Evolutionary conservation across 1,140 invertebrate genomes (phyloP).

Genomic region (Drosophila micromelanica): DNA sequence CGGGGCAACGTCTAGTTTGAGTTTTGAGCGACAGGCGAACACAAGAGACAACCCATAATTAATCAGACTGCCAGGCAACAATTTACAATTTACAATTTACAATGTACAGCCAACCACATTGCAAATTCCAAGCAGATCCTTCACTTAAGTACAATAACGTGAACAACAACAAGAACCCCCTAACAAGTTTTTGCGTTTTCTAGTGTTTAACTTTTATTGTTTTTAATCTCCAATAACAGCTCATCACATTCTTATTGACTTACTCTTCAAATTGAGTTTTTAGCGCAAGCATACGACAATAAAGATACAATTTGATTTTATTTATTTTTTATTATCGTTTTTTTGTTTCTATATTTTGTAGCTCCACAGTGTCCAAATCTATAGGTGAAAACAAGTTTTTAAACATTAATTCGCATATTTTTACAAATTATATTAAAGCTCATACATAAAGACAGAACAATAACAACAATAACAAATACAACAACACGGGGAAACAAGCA

Average conservation of each 20-base stretch:
- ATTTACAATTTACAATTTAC: slow-evolving; percentile 44
- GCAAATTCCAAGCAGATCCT: slow-evolving; percentile 67
- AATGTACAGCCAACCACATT: slow-evolving; percentile 54
- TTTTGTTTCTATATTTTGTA: background rate
- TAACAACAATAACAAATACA: slow-evolving; percentile 28
- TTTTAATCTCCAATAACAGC: background rate
- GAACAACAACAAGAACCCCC: slow-evolving; percentile 8
- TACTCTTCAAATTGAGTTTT: slow-evolving; percentile 14
- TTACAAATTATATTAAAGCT: slow-evolving; percentile 80
- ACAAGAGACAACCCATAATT: slow-evolving; percentile 76
- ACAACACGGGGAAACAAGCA: slow-evolving; percentile 30
- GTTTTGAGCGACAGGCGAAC: slow-evolving; percentile 74
- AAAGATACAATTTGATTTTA: slow-evolving; percentile 8
- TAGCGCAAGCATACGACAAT: background rate
- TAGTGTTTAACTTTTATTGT: slow-evolving; percentile 1
- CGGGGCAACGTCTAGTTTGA: slow-evolving; percentile 60
- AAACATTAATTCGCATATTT: slow-evolving; percentile 81
- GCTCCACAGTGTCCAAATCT: slow-evolving; percentile 32
- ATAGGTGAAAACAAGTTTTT: slow-evolving; percentile 68
- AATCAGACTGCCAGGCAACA: slow-evolving; percentile 63
- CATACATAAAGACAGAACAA: slow-evolving; percentile 52
- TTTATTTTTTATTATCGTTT: background rate
- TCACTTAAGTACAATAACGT: slow-evolving; percentile 29
- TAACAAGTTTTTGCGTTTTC: slow-evolving; percentile 18
- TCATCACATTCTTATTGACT: background rate